Evolutionary conservation across 2,113 vertebrate species (phyloP).

Genomic region (Apodemus speciosus): DNA sequence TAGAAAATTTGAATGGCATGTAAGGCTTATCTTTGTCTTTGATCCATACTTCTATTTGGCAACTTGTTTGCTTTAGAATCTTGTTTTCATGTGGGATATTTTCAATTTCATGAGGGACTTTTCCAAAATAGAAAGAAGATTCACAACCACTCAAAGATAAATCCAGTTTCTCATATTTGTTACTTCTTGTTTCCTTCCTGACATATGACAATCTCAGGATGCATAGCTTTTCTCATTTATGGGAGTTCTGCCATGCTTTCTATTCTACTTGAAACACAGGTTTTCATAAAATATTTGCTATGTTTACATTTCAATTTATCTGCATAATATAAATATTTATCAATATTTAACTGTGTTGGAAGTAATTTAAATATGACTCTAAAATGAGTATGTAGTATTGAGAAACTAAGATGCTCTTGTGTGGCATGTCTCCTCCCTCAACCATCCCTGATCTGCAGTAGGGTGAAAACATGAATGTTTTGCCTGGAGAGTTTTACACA

Average conservation of each 20-base stretch:
- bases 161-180: not conserved
- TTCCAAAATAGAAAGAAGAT: not conserved
- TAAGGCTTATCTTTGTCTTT: not conserved
- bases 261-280: not conserved
- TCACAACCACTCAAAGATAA: conserved; percentile 5
- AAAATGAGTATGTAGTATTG: conserved; percentile 26
- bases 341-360: not conserved
- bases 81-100: not conserved
- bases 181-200: not conserved
- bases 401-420: not conserved
- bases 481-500: not conserved
- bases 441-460: not conserved
- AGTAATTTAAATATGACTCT: not conserved
- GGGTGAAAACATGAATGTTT: not conserved
- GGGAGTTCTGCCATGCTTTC: not conserved
- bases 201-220: not conserved
- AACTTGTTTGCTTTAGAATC: not conserved
- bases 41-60: not conserved
- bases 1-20: not conserved
- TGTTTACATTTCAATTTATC: not conserved
- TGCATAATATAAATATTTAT: not conserved
- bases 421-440: not conserved
- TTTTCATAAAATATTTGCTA: not conserved
- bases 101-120: not conserved
- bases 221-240: not conserved